Conservation (phyloP, 2,888 invertebrate species). For the Tortrix viridana region DNA sequence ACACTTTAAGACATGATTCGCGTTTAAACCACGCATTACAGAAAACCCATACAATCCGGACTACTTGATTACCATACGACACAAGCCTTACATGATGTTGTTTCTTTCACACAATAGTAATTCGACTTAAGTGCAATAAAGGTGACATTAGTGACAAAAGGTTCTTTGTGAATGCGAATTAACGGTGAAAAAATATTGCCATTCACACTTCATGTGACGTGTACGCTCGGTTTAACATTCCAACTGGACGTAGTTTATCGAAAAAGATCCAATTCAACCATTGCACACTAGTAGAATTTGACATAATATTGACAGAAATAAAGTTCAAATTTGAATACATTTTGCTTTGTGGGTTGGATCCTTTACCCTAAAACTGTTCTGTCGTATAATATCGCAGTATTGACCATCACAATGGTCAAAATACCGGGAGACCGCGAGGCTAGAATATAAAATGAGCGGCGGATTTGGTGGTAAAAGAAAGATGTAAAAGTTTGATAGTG, state of each 20-base stretch:
- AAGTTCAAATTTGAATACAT: too few species aligned
- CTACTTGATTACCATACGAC: not conserved
- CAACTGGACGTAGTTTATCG: too few species aligned
- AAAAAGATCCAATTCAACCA: too few species aligned
- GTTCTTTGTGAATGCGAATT: constrained; percentile 1
- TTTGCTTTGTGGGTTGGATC: too few species aligned
- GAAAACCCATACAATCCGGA: not conserved
- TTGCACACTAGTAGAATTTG: too few species aligned
- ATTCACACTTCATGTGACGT: constrained; percentile 32
- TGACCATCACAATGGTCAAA: constrained; percentile 26
- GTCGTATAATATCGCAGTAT: constrained; percentile 30
- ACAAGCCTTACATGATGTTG: not conserved
- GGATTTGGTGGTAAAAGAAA: constrained; percentile 4
- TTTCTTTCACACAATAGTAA: not conserved
- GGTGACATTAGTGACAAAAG: not conserved
- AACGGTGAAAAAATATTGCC: constrained; percentile 33
- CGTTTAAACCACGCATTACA: not conserved
- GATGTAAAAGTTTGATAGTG: not conserved
- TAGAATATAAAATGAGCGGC: constrained; percentile 24
- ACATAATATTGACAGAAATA: too few species aligned
- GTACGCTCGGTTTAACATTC: constrained; percentile 26
- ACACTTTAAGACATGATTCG: constrained; percentile 10
- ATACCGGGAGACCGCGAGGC: constrained; percentile 20
- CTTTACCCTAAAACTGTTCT: too few species aligned
- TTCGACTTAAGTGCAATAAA: not conserved